Percentiles rank a stretch among this genome's conserved stretches.
These are phyloP conservation scores for Solenopsis invicta DNA, from an alignment of 1,140 invertebrate genomes.

Conservation along the genomic window DNA sequence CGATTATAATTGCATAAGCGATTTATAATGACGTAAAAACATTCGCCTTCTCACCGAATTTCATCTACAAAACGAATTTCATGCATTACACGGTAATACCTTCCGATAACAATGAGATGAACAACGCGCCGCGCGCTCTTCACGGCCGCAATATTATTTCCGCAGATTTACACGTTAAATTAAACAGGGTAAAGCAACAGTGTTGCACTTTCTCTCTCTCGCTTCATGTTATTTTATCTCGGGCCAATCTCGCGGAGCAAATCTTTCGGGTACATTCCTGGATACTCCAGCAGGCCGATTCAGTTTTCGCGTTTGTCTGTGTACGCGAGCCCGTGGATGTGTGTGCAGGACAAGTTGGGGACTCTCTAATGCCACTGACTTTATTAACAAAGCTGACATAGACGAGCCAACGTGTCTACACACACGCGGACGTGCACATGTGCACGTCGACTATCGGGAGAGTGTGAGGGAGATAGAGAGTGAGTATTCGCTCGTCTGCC, in stretches of 20 bases:
- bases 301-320: not conserved
- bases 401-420: constrained; percentile 11
- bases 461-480: not conserved
- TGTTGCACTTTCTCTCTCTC: constrained; percentile 56
- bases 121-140: not conserved
- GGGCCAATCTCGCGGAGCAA: constrained; percentile 52
- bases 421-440: not conserved
- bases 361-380: constrained; percentile 55
- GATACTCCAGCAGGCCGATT: constrained; percentile 30
- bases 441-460: not conserved
- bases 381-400: constrained; percentile 51
- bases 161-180: constrained; percentile 66
- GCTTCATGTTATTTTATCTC: constrained; percentile 58
- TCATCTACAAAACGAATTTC: constrained; percentile 37
- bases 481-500: not conserved
- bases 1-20: constrained; percentile 54
- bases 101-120: constrained; percentile 56
- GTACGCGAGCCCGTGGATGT: not conserved
- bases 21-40: constrained; percentile 59
- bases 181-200: constrained; percentile 56
- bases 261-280: constrained; percentile 53
- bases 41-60: not conserved
- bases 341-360: constrained; percentile 31
- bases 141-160: constrained; percentile 57
- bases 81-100: constrained; percentile 56